Evolutionary conservation across 2,888 invertebrate species (phyloP), one percentile per base, ranked within the genome.

Genomic region (Ophion costatus): DNA sequence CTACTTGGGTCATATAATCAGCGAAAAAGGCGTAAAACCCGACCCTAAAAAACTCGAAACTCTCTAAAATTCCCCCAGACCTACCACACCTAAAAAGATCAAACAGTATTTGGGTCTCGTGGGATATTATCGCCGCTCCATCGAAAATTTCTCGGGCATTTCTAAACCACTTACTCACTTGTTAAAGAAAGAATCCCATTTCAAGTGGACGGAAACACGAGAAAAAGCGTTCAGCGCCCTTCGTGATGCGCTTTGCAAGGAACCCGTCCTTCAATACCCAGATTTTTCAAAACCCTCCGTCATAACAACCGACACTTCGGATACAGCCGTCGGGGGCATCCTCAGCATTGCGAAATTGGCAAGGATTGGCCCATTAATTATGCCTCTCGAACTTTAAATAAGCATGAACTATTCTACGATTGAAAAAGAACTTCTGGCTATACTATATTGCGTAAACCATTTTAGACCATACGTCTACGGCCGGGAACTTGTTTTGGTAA

Each of bases 241-340:
- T 3, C 59, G 84, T 7, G 73, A 80, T 0, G 45, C 20, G 0
- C 17, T 87, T 2, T 71, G 33, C n/a, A 45, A 67, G 0, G 85
- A 84, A 38, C 92, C 92, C 0, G 88, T 93, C 7, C 80, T 94
- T 22, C 88, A 91, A 82, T 93, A 92, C 51, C 92, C 92, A 6
- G 91, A 93, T 74, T 94, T 93, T 64, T 77, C 83, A 0, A 87
- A 90, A 82, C 81, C 88, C 7, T 93, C 91, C 64, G 76, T 87
- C 33, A 33, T 92, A 56, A 91, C 90, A 0, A 92, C 91, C 4
- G 92, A 93, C 77, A 92, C 92, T 0, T 89, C 89, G 17, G 82
- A 91, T 51, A 86, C 64, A 38, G 91, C 91, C 0, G 76, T 91
- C 1, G 92, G 91, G 0, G 89, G 85, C 5, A 90, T 92, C 1